Percentiles rank a stretch among this genome's conserved stretches.
phyloP scores from a whole-genome alignment of 2,888 invertebrate species.

The Hybos culiciformis region DNA sequence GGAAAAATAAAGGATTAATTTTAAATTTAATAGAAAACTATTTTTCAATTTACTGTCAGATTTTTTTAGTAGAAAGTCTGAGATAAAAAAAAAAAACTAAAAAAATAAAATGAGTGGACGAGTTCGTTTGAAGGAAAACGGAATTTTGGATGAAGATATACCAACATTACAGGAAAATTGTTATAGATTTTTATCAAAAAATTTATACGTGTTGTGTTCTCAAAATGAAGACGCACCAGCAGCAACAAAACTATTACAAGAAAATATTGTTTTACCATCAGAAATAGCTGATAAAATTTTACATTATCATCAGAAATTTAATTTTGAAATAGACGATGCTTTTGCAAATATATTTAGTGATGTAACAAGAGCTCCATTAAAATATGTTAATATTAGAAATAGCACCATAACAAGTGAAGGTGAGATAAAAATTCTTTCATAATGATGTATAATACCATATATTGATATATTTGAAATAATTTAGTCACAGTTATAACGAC shows the following conservation, averaged over 20 bases:
- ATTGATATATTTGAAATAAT: too few relatives aligned
- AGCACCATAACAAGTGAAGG: constrained; percentile 59
- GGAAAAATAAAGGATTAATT: too few relatives aligned
- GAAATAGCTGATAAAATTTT: constrained; percentile 52
- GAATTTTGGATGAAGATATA: constrained; percentile 34
- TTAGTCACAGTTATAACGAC: too few relatives aligned
- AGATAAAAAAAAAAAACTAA: not conserved
- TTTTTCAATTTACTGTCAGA: too few relatives aligned
- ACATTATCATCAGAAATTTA: constrained; percentile 33
- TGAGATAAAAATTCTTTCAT: constrained; percentile 19
- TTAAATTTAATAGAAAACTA: too few relatives aligned
- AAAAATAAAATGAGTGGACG: constrained; percentile 30
- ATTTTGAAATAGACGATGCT: constrained; percentile 46
- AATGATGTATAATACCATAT: too few relatives aligned
- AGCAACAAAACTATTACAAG: constrained; percentile 34
- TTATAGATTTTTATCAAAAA: constrained; percentile 32
- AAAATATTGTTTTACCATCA: constrained; percentile 49
- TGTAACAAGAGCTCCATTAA: constrained; percentile 49
- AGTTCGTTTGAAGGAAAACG: constrained; percentile 35
- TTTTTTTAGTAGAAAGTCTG: too few relatives aligned
- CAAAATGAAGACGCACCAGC: too few relatives aligned
- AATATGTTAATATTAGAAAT: constrained; percentile 53
- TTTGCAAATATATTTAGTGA: constrained; percentile 60
- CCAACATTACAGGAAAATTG: constrained; percentile 32
- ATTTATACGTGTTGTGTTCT: constrained; percentile 29